Percentiles rank a stretch among this genome's conserved stretches.
phyloP scores from a whole-genome alignment of 2,113 vertebrate species.

The Atractosteus spatula region DNA sequence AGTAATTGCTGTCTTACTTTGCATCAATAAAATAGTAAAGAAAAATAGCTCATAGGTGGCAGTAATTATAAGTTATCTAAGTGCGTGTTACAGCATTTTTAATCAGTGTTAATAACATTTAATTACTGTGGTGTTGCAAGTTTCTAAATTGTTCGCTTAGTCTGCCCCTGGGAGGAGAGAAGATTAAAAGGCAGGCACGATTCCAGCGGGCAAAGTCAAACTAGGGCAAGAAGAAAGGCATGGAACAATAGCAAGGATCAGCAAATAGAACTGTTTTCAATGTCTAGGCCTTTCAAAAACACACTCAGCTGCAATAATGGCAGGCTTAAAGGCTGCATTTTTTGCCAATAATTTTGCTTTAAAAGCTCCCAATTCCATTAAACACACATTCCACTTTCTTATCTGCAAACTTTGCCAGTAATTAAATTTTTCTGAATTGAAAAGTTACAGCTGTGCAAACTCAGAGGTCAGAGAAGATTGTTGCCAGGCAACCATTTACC shows the following conservation, averaged over 20 bases:
- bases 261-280: not conserved
- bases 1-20: not conserved
- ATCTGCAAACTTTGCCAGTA: slow-evolving; percentile 10
- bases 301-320: not conserved
- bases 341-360: no score
- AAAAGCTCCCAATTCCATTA: not conserved
- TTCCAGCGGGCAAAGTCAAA: not conserved
- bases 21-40: slow-evolving; percentile 16
- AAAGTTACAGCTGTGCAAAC: slow-evolving; percentile 16
- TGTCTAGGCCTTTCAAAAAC: not conserved
- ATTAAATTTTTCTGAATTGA: slow-evolving; percentile 2
- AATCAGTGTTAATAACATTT: slow-evolving; percentile 25
- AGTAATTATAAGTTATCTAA: slow-evolving; percentile 25
- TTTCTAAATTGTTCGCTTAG: slow-evolving; percentile 4
- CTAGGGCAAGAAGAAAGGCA: not conserved
- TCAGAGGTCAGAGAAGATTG: not conserved
- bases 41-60: slow-evolving; percentile 13
- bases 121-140: slow-evolving; percentile 20
- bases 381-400: slow-evolving; percentile 12
- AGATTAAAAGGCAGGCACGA: not conserved
- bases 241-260: not conserved
- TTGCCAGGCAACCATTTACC: not conserved
- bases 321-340: no score
- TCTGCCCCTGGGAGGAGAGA: not conserved
- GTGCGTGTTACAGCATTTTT: slow-evolving; percentile 13